Percentiles rank a stretch among this genome's conserved stretches.
Conservation (phyloP, 2,797 vertebrate genomes). For the Ataeniobius toweri region DNA sequence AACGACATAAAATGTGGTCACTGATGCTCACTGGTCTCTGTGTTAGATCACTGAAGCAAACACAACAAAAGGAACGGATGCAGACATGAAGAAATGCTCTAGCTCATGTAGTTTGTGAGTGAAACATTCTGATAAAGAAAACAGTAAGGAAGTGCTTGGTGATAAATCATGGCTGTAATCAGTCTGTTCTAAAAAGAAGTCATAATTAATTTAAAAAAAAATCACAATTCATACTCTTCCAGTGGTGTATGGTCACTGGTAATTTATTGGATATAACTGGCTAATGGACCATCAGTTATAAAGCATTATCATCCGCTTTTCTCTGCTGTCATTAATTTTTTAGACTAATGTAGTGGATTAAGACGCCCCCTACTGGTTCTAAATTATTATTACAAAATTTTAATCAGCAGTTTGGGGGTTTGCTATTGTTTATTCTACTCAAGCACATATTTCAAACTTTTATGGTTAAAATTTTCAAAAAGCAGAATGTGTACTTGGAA, state of each 20-base stretch:
- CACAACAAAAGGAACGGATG: neutral
- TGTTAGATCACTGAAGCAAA: neutral
- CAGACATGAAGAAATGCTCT: neutral
- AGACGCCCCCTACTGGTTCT: conserved; percentile 57
- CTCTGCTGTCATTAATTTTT: conserved; percentile 6
- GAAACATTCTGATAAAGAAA: neutral
- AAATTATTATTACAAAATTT: conserved; percentile 28
- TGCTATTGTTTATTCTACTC: neutral
- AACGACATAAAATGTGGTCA: neutral
- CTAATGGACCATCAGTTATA: conserved; percentile 2
- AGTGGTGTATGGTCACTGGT: conserved; percentile 3
- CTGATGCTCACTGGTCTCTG: neutral
- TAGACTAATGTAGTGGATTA: conserved; percentile 19
- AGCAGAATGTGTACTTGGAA: neutral
- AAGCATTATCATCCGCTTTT: neutral
- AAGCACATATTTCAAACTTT: neutral
- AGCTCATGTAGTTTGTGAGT: neutral
- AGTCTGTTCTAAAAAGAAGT: neutral
- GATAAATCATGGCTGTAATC: neutral
- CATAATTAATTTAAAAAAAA: neutral
- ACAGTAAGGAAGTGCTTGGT: neutral
- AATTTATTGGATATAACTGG: neutral
- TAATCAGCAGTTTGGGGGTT: neutral
- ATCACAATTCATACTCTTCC: neutral
- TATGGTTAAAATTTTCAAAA: neutral